Conservation (phyloP, 2,888 invertebrate species). For the Stenichneumon culpator region DNA sequence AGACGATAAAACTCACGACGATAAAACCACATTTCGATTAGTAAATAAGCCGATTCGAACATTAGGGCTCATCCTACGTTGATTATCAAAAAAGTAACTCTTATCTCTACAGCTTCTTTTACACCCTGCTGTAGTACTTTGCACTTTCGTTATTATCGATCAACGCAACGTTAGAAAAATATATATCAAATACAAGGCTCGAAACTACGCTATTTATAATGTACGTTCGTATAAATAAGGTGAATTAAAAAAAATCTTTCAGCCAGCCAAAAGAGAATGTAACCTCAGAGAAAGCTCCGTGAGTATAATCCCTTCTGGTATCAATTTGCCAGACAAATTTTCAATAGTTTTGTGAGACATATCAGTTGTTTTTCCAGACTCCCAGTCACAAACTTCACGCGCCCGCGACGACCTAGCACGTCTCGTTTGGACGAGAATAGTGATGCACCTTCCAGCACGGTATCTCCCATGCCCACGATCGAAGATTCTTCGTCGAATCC, state of each 20-base stretch:
- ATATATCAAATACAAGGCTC: no score
- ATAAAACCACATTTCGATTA: no score
- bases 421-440: slow-evolving; percentile 76
- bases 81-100: no score
- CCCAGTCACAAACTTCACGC: slow-evolving; percentile 75
- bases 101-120: no score
- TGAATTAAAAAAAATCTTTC: slow-evolving; percentile 69
- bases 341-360: slow-evolving; percentile 16
- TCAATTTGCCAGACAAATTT: not conserved
- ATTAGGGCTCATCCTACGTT: no score
- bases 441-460: slow-evolving; percentile 75
- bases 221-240: no score
- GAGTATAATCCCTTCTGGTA: slow-evolving; percentile 72
- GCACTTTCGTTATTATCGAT: no score
- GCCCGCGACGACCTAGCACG: slow-evolving; percentile 75
- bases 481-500: slow-evolving; percentile 80
- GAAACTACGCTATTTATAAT: no score
- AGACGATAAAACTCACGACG: no score
- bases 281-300: slow-evolving; percentile 75
- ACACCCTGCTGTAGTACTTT: no score
- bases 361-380: slow-evolving; percentile 68
- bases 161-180: no score
- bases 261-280: slow-evolving; percentile 81
- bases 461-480: slow-evolving; percentile 76
- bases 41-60: no score